phyloP scores from a whole-genome alignment of 2,888 invertebrate genomes.

The Tenthredo mesomela region DNA sequence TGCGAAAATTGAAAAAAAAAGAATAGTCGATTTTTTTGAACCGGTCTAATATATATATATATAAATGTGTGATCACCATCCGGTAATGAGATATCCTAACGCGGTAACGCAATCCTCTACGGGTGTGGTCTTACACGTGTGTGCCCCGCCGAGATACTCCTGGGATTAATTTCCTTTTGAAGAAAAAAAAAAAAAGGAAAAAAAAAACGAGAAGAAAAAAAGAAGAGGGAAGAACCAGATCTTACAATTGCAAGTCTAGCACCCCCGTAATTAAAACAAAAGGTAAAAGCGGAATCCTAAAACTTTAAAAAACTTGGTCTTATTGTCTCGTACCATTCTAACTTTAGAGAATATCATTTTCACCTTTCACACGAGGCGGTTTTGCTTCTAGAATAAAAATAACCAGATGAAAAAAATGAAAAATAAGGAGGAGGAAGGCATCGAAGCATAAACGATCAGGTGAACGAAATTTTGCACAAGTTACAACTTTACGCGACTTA shows the following conservation, averaged over 20 bases:
- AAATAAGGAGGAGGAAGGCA: background rate
- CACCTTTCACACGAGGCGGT: background rate
- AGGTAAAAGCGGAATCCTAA: background rate
- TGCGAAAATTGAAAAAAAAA: too few relatives aligned
- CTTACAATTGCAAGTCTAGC: constrained; percentile 6
- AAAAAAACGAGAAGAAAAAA: background rate
- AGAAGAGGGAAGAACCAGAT: constrained; percentile 37
- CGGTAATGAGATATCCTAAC: constrained; percentile 72
- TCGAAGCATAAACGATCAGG: background rate
- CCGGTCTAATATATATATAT: background rate
- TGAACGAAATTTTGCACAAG: background rate
- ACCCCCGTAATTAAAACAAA: background rate
- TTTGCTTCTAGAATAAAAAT: background rate
- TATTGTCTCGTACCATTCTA: background rate
- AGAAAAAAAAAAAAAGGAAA: background rate
- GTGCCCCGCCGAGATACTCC: constrained; percentile 39
- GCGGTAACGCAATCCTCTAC: constrained; percentile 74
- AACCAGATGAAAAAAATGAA: background rate
- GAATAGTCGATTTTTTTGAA: too few relatives aligned
- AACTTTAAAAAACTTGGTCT: constrained; percentile 4
- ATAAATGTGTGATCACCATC: constrained; percentile 39
- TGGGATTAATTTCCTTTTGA: constrained; percentile 47
- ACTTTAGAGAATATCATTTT: background rate
- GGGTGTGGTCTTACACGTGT: constrained; percentile 70
- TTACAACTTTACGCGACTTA: background rate